Base-by-base conservation (phyloP, 2,113 vertebrate species). In the Oophaga pumilio region DNA sequence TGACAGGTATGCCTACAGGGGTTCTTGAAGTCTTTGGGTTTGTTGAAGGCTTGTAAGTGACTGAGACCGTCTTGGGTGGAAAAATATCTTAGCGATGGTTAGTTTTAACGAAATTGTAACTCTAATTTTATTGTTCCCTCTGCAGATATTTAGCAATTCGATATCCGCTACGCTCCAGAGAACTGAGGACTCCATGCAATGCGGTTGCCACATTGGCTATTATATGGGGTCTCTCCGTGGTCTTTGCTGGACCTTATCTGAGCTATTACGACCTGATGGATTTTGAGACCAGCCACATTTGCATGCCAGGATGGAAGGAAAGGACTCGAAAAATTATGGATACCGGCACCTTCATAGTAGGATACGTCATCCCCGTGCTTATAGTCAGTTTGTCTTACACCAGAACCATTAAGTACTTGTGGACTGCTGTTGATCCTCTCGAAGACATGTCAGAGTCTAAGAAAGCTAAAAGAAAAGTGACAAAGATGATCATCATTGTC, bases 401-500 rank as follows among this genome's bases (percentile, higher is more conserved):
- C 9, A 93, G 96, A 73, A 96, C 96, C 77, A 97, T 97, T 90
- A 97, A 96, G 89, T 97, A 95, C 90, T 94, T 97, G 22, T 97
- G 97, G 97, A 97, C 96, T 0, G 95, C 96, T 0, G 96, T 97
- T 20, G 95, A 96, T 89, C 96, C 96, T 4, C 74, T 97, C 74
- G 95, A 96, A 8, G 95, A 96, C 86, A 93, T 96, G 95, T 96
- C 95, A 0, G 96, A 97, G 87, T 97, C 97, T 62, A 97, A 95
- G 89, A 93, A 96, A 86, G 96, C 96, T 89, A 97, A 97, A 85
- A 90, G 94, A 33, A 97, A 97, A 85, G 97, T 97, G 87, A 97
- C 97, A 89, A 97, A 97, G 91, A 97, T 97, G 96, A 96, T 97
- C 90, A 96, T 97, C 86, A 96, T 97, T 0, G 96, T 97, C 90